These are phyloP conservation scores for Glyptemys insculpta DNA, from an alignment of 2,797 vertebrate species.

Conservation along the genomic window DNA sequence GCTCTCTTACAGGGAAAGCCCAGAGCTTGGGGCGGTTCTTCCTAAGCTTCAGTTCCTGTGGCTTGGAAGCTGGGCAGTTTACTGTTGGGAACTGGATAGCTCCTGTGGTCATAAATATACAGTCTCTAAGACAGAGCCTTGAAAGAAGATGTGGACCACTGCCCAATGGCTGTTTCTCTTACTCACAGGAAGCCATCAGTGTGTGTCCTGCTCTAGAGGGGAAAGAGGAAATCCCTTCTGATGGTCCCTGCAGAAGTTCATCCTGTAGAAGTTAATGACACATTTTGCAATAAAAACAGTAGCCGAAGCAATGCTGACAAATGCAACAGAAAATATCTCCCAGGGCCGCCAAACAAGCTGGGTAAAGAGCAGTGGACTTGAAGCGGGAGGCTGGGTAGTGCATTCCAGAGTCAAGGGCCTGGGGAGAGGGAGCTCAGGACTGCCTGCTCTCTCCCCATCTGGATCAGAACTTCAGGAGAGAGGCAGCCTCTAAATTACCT, in stretches of 20 bases:
- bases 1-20: slow-evolving; percentile 11
- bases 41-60: background rate
- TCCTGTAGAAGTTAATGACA: background rate
- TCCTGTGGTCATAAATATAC: background rate
- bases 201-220: too few relatives aligned
- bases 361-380: background rate
- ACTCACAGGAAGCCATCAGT: accelerated
- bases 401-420: background rate
- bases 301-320: background rate
- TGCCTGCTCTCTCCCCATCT: background rate
- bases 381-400: background rate
- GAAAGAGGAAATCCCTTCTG: background rate
- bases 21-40: accelerated
- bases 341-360: background rate
- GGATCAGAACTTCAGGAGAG: background rate
- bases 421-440: background rate
- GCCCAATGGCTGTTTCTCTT: background rate
- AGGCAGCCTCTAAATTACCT: accelerated
- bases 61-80: background rate
- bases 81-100: background rate
- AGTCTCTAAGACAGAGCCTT: background rate
- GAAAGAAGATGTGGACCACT: background rate
- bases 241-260: background rate
- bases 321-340: background rate
- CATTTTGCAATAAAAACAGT: background rate